Evolutionary conservation across 35 echinoderm and acorn worm genomes (phyloP), one percentile per base, ranked within the genome.

Genomic region (Eucidaris tribuloides): DNA sequence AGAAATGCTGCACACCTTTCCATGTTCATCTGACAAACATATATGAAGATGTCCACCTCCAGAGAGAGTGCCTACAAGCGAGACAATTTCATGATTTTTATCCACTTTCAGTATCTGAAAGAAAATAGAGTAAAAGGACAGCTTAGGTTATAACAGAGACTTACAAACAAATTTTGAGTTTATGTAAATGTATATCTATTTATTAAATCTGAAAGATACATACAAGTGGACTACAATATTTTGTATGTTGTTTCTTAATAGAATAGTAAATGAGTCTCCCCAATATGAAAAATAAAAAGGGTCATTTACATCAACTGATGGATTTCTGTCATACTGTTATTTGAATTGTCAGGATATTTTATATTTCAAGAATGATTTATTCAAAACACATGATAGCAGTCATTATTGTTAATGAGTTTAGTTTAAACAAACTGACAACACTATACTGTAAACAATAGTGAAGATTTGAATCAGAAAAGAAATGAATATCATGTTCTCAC

Each of bases 21-120:
- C 91, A 17, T 68, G 39, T 5, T 83, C 81, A 65, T 94, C 91
- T 4, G 91, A 88, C 2, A 94, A 72, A 61, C 79, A 77, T 24
- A 84, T 70, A 71, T 94, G 91, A 56, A 94, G 49, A 68, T 94
- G 91, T 38, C 86, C 86, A 29, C 91, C 85, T 62, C 23, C 85
- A 6, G 85, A 88, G 2, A 94, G 60, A 7, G 85, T 94, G 44
- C 91, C 91, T n/a, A 65, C 80, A 28, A 94, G 62, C 9, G 91
- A 79, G 11, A 94, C 80, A 23, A 94, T 94, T 54, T 94, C 91
- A 94, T 84, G 85, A 44, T 83, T 89, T 17, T 17, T 82, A 25
- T 71, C 40, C n/a, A 89, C 30, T 25, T 83, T 34, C 5, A 71
- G 55, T 2, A 89, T 41, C 87, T 89, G 79, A 18, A 76, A 83